These are phyloP conservation scores for Hydroisotoma schaefferi DNA, from an alignment of 2,888 invertebrate genomes.

Conservation along the genomic window DNA sequence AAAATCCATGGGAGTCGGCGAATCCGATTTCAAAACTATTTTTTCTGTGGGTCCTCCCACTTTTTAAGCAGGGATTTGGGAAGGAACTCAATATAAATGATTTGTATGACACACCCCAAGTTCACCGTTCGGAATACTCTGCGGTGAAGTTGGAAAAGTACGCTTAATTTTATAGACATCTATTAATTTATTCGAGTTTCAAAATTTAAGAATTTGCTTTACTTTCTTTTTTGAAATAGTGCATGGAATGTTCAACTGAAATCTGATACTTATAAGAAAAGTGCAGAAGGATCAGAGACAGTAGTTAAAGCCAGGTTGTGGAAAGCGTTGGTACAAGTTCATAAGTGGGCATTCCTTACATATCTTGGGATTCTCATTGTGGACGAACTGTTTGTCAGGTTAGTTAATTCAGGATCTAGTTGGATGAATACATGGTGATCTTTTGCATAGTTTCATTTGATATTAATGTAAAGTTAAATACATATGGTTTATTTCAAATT, in stretches of 20 bases:
- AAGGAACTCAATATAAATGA: neutral
- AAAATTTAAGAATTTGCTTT: no score
- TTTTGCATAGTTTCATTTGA: neutral
- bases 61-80: neutral
- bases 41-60: constrained; percentile 13
- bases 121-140: neutral
- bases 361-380: constrained; percentile 22
- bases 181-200: neutral
- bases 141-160: neutral
- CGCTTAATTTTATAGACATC: neutral
- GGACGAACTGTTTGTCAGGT: constrained; percentile 32
- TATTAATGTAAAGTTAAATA: neutral
- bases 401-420: neutral
- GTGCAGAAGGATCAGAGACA: constrained; percentile 5
- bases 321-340: constrained; percentile 18
- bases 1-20: neutral
- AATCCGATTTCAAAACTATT: constrained; percentile 17
- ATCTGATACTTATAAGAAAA: constrained; percentile 26
- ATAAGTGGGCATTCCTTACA: constrained; percentile 15
- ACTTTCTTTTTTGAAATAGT: no score
- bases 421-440: neutral
- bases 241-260: neutral
- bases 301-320: constrained; percentile 24
- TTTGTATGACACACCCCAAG: neutral
- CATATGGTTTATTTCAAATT: neutral